Evolutionary conservation across 2,113 vertebrate species (phyloP).

Genomic region (Actenoides lindsayi): DNA sequence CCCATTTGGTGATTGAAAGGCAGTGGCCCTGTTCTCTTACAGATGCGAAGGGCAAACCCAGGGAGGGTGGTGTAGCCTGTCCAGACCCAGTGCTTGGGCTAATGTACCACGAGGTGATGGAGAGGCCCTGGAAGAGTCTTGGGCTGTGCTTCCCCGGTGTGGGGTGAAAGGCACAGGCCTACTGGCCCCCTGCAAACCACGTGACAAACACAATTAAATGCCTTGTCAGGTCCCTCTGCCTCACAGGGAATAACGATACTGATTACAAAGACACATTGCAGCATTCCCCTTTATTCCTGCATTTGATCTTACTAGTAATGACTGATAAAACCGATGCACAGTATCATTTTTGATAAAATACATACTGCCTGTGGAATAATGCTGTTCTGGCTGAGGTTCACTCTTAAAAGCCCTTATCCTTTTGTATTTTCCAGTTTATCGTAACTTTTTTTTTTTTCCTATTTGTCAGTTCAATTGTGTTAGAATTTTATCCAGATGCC

Average conservation of each 20-base stretch:
- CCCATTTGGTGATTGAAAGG: rapidly evolving
- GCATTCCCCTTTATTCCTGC: constrained; percentile 52
- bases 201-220: constrained; percentile 72
- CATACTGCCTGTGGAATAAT: constrained; percentile 39
- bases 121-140: background rate
- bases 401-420: constrained; percentile 34
- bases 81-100: background rate
- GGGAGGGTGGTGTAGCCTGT: rapidly evolving
- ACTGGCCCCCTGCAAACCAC: background rate
- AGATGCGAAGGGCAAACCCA: background rate
- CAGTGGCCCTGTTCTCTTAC: background rate
- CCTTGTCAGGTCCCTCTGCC: constrained; percentile 69
- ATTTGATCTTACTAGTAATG: constrained; percentile 60
- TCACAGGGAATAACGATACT: constrained; percentile 38
- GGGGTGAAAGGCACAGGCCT: background rate
- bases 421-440: constrained; percentile 69
- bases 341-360: constrained; percentile 68
- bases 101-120: rapidly evolving
- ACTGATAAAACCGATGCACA: constrained; percentile 54
- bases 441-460: constrained; percentile 50
- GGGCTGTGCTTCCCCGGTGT: rapidly evolving
- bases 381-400: constrained; percentile 23
- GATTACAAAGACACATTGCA: constrained; percentile 70
- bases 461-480: constrained; percentile 76
- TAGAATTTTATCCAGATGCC: constrained; percentile 65